A percentile compares a stretch with the other conserved stretches of the same genome.
Conservation (phyloP, 2,888 invertebrate species). For the Lepidochrysops patricia region DNA sequence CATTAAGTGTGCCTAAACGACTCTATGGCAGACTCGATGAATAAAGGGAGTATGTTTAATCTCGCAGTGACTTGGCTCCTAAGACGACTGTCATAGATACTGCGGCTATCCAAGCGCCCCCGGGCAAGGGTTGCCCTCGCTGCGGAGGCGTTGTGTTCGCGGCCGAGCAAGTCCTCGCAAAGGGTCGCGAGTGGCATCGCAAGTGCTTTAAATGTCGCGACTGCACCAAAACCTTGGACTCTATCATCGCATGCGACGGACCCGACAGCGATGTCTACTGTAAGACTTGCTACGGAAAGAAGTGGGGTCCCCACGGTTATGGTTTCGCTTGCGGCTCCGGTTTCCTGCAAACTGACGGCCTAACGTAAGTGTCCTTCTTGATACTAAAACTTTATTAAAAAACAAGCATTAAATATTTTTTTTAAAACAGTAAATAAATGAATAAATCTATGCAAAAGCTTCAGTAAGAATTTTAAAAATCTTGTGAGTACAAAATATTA, state of each 20-base stretch:
- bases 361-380: conserved; percentile 79
- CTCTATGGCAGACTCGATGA: neutral
- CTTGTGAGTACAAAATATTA: too few species aligned
- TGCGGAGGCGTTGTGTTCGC: conserved; percentile 94
- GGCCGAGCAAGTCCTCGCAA: conserved; percentile 94
- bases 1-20: neutral
- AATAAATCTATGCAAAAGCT: too few species aligned
- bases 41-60: conserved; percentile 5
- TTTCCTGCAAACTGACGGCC: conserved; percentile 92
- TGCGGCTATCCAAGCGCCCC: conserved; percentile 83
- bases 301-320: conserved; percentile 97
- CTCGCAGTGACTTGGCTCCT: conserved; percentile 81
- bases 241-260: conserved; percentile 95
- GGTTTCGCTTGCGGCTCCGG: conserved; percentile 97
- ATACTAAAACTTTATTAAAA: neutral
- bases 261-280: conserved; percentile 96
- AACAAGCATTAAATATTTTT: too few species aligned
- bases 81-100: conserved; percentile 86
- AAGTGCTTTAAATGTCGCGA: conserved; percentile 95
- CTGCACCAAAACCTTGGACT: conserved; percentile 95
- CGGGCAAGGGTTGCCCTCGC: conserved; percentile 91
- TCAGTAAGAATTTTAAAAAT: too few species aligned
- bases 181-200: conserved; percentile 93
- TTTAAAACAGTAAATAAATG: too few species aligned
- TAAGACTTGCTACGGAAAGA: conserved; percentile 97